These are phyloP conservation scores for Bombus sibiricus DNA, from an alignment of 1,140 invertebrate genomes.

Conservation along the genomic window DNA sequence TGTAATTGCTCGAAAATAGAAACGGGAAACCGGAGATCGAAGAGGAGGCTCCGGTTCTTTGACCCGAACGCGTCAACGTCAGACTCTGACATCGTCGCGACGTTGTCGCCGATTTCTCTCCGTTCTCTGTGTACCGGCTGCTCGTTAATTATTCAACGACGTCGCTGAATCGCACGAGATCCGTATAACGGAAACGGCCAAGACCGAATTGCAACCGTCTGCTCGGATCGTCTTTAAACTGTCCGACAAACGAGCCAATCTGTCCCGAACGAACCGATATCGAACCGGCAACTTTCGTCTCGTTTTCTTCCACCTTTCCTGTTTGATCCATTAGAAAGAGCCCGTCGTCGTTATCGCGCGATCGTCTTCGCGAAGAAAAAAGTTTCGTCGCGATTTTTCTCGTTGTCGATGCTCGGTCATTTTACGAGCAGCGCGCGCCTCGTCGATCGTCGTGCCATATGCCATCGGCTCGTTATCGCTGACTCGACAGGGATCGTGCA, in stretches of 20 bases:
- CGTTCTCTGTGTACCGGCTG: not conserved
- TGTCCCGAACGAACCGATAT: not conserved
- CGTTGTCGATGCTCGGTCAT: too few species aligned
- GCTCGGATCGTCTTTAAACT: not conserved
- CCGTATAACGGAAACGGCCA: not conserved
- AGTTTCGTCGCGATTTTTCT: not conserved
- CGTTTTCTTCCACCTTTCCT: not conserved
- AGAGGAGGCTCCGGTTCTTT: not conserved
- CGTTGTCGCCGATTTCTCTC: slow-evolving; percentile 27
- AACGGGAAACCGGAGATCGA: not conserved
- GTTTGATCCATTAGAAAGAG: not conserved
- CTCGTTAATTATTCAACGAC: slow-evolving; percentile 64
- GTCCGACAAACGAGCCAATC: not conserved
- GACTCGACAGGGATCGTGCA: slow-evolving; percentile 6
- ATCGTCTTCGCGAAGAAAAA: not conserved
- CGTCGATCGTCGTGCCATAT: not conserved
- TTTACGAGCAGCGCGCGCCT: too few species aligned
- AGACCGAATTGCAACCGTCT: slow-evolving; percentile 40
- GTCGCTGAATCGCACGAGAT: slow-evolving; percentile 19
- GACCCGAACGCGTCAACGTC: not conserved
- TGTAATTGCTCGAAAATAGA: slow-evolving; percentile 46
- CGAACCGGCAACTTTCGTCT: not conserved
- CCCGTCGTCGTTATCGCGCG: not conserved
- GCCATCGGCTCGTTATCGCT: slow-evolving; percentile 19
- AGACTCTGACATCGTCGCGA: not conserved